Conservation (phyloP, 2,113 vertebrate species). For the Hemicordylus capensis region DNA sequence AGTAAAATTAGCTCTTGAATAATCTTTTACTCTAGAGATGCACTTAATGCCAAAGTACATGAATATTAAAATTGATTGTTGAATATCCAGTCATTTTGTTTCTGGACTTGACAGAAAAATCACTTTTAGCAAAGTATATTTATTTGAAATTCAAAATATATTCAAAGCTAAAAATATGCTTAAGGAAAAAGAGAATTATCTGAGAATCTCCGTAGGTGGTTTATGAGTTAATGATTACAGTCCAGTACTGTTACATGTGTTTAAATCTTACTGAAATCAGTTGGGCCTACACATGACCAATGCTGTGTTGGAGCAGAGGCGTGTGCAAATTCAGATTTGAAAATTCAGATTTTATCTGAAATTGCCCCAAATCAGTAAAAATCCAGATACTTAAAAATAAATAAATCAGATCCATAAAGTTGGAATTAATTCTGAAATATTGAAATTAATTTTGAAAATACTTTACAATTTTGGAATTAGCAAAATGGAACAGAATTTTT, state of each 20-base stretch:
- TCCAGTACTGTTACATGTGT: no score
- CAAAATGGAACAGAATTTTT: no score
- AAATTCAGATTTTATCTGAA: no score
- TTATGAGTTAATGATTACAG: background rate
- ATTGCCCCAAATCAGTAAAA: no score
- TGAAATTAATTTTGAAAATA: no score
- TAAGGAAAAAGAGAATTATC: background rate
- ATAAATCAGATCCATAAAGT: no score
- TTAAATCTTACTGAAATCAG: background rate
- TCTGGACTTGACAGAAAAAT: background rate
- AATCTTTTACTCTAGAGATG: background rate
- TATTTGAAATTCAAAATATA: background rate
- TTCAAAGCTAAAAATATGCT: background rate
- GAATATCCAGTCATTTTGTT: background rate
- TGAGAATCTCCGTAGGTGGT: background rate
- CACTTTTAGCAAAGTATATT: background rate
- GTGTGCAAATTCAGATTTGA: no score
- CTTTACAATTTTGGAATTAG: no score
- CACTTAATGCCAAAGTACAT: background rate
- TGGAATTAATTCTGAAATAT: no score
- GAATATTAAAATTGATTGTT: conserved; percentile 20
- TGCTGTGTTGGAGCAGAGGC: no score
- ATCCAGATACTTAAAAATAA: no score
- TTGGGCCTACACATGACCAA: background rate
- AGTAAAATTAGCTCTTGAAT: conserved; percentile 9